Conservation (phyloP, 2,797 vertebrate genomes). For the Emydoidea blandingii region DNA sequence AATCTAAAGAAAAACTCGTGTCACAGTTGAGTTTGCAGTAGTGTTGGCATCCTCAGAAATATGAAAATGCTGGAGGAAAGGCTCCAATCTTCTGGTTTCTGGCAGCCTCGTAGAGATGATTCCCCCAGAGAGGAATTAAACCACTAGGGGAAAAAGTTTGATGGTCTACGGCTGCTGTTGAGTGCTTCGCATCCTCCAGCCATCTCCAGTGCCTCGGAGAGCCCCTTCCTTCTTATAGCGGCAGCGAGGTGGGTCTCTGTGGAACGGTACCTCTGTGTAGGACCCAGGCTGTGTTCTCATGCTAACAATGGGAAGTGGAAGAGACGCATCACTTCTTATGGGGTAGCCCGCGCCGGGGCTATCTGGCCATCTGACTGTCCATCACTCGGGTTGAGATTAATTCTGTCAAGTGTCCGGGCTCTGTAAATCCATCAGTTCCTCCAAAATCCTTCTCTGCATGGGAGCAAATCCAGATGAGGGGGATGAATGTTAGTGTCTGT, state of each 20-base stretch:
- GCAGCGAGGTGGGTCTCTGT: constrained; percentile 75
- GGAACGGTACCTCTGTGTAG: constrained; percentile 80
- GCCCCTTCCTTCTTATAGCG: constrained; percentile 78
- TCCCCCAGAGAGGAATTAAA: constrained; percentile 14
- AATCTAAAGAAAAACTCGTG: not conserved
- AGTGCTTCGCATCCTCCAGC: constrained; percentile 39
- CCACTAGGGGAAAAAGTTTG: not conserved
- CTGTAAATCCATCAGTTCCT: not conserved
- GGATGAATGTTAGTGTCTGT: not conserved
- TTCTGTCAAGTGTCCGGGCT: not conserved
- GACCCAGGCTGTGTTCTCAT: constrained; percentile 84
- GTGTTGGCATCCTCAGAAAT: not conserved
- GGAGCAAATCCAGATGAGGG: not conserved
- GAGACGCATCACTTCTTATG: constrained; percentile 80
- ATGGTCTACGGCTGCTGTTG: not conserved
- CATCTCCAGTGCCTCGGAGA: not conserved
- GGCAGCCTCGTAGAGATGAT: not conserved
- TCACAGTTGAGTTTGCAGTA: not conserved
- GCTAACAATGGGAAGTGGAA: constrained; percentile 92
- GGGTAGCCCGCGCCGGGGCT: not conserved
- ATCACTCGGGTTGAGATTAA: not conserved
- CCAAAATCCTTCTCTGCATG: not conserved
- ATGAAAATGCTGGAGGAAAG: not conserved
- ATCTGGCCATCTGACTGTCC: not conserved
- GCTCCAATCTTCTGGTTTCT: not conserved